Percentiles rank a stretch among this genome's conserved stretches.
phyloP scores from a whole-genome alignment of 2,113 vertebrate genomes.

The Sinocyclocheilus grahami region DNA sequence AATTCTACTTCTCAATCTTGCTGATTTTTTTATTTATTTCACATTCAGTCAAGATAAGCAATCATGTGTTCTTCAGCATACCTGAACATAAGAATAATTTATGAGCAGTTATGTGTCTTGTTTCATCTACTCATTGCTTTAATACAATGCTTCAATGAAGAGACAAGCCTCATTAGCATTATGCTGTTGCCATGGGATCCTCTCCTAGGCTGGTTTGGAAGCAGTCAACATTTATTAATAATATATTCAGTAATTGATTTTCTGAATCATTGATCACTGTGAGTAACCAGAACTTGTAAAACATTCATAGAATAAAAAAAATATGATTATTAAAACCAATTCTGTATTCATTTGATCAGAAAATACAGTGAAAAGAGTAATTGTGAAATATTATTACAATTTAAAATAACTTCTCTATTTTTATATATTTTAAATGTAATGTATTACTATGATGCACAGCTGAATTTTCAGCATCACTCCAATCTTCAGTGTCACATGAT shows the following conservation, averaged over 20 bases:
- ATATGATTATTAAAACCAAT: not conserved
- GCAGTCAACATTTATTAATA: not conserved
- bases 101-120: conserved; percentile 18
- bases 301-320: too few relatives aligned
- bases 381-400: too few relatives aligned
- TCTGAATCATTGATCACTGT: conserved; percentile 2
- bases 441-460: too few relatives aligned
- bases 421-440: too few relatives aligned
- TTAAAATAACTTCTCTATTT: too few relatives aligned
- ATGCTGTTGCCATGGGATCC: conserved; percentile 12
- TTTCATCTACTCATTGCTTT: conserved; percentile 23
- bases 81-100: conserved; percentile 26
- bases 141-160: conserved; percentile 19
- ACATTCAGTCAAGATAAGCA: conserved; percentile 16
- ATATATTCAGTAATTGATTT: not conserved
- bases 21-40: conserved; percentile 7
- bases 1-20: not conserved
- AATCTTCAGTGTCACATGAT: too few relatives aligned
- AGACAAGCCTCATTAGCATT: conserved; percentile 26
- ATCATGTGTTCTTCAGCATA: conserved; percentile 26
- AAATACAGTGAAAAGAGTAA: not conserved
- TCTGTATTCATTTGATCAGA: not conserved
- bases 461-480: not conserved
- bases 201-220: not conserved
- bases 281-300: too few relatives aligned